phyloP scores from a whole-genome alignment of 2,113 vertebrate species.

The Synchiropus splendidus region DNA sequence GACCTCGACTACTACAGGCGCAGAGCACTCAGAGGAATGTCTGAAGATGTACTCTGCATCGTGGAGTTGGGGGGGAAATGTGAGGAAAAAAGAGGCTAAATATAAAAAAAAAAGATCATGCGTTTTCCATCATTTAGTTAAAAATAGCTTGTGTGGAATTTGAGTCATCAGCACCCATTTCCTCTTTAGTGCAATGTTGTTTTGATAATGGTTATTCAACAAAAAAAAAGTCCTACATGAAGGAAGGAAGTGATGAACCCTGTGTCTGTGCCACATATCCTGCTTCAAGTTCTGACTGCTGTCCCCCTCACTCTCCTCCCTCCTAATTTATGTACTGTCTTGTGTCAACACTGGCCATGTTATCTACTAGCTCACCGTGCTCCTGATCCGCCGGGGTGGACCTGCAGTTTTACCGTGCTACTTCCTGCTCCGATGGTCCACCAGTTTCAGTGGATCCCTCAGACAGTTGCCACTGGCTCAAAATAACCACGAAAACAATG shows the following conservation, averaged over 20 bases:
- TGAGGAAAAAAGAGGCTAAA: no score
- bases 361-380: conserved; percentile 44
- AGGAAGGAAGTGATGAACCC: conserved; percentile 69
- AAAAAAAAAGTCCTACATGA: conserved; percentile 29
- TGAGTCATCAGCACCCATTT: conserved; percentile 25
- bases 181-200: conserved; percentile 46
- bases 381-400: conserved; percentile 32
- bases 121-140: no score
- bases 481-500: conserved; percentile 16
- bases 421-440: conserved; percentile 43
- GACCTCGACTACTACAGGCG: background rate
- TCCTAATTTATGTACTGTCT: conserved; percentile 40
- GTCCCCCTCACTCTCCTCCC: conserved; percentile 24
- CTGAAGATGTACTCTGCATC: background rate
- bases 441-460: conserved; percentile 4
- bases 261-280: conserved; percentile 41
- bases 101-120: no score
- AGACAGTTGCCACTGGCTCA: conserved; percentile 16
- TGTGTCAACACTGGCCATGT: conserved; percentile 62
- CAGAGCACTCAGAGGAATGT: conserved; percentile 2
- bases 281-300: conserved; percentile 21
- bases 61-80: no score
- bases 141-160: conserved; percentile 6
- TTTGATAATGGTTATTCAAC: conserved; percentile 55
- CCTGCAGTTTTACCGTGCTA: conserved; percentile 25